Percentiles rank a stretch among this genome's conserved stretches.
These are phyloP conservation scores for Corythaeola cristata DNA, from an alignment of 2,113 vertebrate genomes.

Conservation along the genomic window DNA sequence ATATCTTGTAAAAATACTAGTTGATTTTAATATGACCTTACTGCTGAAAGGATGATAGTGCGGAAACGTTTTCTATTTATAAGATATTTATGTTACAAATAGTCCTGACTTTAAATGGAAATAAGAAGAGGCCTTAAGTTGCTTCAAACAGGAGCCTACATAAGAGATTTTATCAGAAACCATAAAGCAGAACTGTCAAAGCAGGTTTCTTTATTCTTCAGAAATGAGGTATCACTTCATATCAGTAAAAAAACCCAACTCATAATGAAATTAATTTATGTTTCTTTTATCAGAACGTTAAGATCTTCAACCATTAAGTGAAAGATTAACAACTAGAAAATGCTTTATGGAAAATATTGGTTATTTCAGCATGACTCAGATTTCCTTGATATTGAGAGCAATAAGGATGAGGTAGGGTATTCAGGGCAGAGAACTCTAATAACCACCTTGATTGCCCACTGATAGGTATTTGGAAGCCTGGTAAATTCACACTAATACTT, in stretches of 20 bases:
- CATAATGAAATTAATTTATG: neutral
- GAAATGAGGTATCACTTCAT: neutral
- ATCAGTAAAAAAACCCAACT: neutral
- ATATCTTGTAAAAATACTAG: neutral
- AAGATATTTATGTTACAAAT: neutral
- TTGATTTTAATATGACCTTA: neutral
- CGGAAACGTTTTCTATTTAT: neutral
- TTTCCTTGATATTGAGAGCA: neutral
- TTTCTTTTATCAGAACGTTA: neutral
- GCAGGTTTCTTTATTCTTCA: neutral
- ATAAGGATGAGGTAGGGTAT: neutral
- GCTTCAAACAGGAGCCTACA: neutral
- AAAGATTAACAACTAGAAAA: neutral
- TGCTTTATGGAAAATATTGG: neutral
- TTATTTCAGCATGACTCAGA: neutral
- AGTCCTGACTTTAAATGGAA: neutral
- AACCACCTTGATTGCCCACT: accelerated
- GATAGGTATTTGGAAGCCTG: neutral
- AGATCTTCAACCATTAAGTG: neutral
- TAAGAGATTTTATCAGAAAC: neutral
- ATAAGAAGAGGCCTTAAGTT: neutral
- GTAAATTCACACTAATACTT: neutral
- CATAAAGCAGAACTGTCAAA: neutral
- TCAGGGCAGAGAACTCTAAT: neutral
- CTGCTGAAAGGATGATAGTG: neutral